Base-by-base conservation (phyloP, 2,113 vertebrate species). In the Bubo scandiacus region DNA sequence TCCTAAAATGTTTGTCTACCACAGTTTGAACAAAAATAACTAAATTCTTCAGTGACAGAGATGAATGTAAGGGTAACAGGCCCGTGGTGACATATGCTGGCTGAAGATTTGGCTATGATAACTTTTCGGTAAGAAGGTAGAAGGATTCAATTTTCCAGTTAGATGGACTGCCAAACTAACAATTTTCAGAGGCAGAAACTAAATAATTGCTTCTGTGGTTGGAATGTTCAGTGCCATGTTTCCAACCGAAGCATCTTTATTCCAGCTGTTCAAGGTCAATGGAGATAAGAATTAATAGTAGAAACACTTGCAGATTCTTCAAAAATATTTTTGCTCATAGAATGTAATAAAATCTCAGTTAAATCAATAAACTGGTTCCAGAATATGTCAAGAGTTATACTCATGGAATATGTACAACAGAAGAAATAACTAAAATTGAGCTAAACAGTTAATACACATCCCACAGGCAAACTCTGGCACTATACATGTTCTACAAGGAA, bases 381-480 rank as follows among this genome's bases (percentile, higher is more conserved):
- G 51, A 67, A 57, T 51, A 19, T 23, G 9, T 62, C 17, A 36
- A 66, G 8, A 38, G 49, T 77, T 84, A 65, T 40, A 55, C 5
- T 54, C 5, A 59, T 0, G 0, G 45, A 77, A 65, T 49, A 58
- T 3, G 1, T 47, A 32, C 6, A 71, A 27, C 4, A 29, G 15
- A n/a, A 45, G 9, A 58, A 70, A 47, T 40, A 45, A 27, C 15
- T 34, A 47, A 42, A 70, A 58, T 17, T 51, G 22, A 74, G 9
- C 11, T 43, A 51, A 94, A 32, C 4, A 19, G 1, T 30, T 86
- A 29, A 74, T 15, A 32, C 16, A 30, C 15, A 36, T 49, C 23
- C 8, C 7, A 36, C 6, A 52, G 17, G 3, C 59, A 45, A 59
- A 7, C 16, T 49, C 18, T 91, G 30, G 14, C 40, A 40, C 2